Conservation (phyloP, 2,113 vertebrate genomes). For the Epinephelus fuscoguttatus region DNA sequence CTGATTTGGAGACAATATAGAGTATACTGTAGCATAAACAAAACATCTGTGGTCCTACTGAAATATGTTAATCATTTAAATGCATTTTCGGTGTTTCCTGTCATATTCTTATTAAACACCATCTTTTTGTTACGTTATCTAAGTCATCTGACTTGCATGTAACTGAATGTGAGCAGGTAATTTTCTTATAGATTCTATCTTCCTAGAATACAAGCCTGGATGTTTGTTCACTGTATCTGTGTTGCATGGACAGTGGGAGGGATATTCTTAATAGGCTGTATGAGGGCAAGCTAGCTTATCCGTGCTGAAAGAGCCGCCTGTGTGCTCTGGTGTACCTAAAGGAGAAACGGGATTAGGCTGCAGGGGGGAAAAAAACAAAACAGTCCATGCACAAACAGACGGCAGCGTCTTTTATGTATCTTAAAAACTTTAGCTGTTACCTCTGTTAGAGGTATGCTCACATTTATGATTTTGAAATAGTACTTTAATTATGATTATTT, state of each 20-base stretch:
- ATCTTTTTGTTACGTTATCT: background rate
- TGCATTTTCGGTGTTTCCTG: background rate
- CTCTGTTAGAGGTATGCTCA: background rate
- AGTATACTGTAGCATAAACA: background rate
- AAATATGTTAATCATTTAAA: background rate
- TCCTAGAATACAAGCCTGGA: background rate
- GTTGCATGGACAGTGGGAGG: constrained; percentile 3
- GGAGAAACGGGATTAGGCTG: constrained; percentile 59
- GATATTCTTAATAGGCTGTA: constrained; percentile 51
- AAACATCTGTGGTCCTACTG: background rate
- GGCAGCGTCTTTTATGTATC: background rate
- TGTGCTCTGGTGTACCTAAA: constrained; percentile 35
- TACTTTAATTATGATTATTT: background rate
- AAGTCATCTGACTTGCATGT: background rate
- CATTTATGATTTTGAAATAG: background rate
- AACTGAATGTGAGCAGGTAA: background rate
- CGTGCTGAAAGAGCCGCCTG: constrained; percentile 9
- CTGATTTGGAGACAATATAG: background rate
- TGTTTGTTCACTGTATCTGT: background rate
- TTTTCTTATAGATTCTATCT: background rate
- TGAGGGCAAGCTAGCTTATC: constrained; percentile 58
- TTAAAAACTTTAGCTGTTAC: background rate
- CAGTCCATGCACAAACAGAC: background rate
- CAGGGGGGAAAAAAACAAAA: background rate
- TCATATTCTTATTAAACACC: background rate